Base-by-base conservation (phyloP, 2,888 invertebrate genomes). In the Dasypogon diadema region DNA sequence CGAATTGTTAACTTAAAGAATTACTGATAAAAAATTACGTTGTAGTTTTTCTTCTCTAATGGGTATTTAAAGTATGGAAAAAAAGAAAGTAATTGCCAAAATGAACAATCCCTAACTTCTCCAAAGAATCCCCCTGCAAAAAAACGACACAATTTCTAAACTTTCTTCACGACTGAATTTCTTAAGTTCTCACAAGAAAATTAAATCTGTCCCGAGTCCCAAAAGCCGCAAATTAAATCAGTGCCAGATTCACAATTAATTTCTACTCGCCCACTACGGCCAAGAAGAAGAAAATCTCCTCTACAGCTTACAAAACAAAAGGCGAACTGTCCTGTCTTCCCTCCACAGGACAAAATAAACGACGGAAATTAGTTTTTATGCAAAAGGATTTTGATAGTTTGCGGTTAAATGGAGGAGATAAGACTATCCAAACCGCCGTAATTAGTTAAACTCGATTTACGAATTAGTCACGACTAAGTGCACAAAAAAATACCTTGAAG, bases 391-490 rank as follows among this genome's bases (percentile, higher is more conserved):
- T 60, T 48, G 48, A 46, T 65, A 42, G 48, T 65, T 26, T 51
- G 51, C 16, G 18, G 51, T 51, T 16, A 16, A 21, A 16, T 51
- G 51, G 51, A 16, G 21, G 21, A 21, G 51, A 51, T 51, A 51
- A 24, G 37, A 26, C 5, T 24, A 46, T 46, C 37, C 21, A 65
- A 24, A 42, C 48, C 48, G 37, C 14, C 5, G 14, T 65, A 65
- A 65, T 65, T 65, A 65, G 22, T 46, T 46, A 46, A 65, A 46
- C 24, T 24, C 65, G 48, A 48, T 12, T 65, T 48, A 21, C 24
- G 65, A 65, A 65, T 46, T 46, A 65, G 65, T 46, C 48, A 46
- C 63, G 37, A 63, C 21, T 63, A 63, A 60, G 30, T 24, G 24
- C 58, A 14, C 24, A 16, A 30, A 58, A 26, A 12, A 46, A 3